A percentile compares a stretch with the other conserved stretches of the same genome.
Conservation (phyloP, 2,797 vertebrate genomes). For the Martes flavigula region DNA sequence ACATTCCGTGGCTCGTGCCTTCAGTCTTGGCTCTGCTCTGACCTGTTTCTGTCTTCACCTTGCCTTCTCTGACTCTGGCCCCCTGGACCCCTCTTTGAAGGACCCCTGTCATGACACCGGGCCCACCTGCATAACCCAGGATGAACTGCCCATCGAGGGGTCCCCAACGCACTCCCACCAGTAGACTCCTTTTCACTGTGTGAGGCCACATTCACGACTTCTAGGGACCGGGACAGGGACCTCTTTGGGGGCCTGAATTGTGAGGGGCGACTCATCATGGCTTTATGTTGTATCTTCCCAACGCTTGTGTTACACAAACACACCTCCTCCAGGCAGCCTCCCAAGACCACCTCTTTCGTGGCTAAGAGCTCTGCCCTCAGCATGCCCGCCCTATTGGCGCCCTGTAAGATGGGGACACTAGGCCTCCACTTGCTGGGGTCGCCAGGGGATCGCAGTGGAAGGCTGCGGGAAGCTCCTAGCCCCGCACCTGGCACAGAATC, state of each 20-base stretch:
- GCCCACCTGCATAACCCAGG: no score
- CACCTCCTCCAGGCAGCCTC: not conserved
- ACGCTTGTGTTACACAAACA: rapidly evolving
- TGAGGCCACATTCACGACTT: rapidly evolving
- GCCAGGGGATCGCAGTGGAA: rapidly evolving
- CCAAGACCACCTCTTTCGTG: not conserved
- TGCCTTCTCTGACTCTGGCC: not conserved
- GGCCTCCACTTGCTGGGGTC: rapidly evolving
- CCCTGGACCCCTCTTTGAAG: no score
- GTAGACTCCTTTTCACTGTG: no score
- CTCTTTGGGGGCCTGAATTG: not conserved
- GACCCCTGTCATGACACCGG: rapidly evolving
- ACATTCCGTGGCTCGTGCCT: rapidly evolving
- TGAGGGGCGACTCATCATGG: not conserved
- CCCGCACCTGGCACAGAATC: rapidly evolving
- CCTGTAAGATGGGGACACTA: rapidly evolving
- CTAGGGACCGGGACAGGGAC: not conserved
- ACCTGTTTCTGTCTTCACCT: not conserved
- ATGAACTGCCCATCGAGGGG: rapidly evolving
- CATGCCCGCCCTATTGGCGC: not conserved
- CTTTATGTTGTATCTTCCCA: rapidly evolving
- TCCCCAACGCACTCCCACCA: rapidly evolving
- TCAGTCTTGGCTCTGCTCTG: not conserved
- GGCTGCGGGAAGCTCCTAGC: rapidly evolving
- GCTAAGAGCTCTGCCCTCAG: not conserved